phyloP scores from a whole-genome alignment of 1,140 invertebrate species.

The Coptotermes formosanus region DNA sequence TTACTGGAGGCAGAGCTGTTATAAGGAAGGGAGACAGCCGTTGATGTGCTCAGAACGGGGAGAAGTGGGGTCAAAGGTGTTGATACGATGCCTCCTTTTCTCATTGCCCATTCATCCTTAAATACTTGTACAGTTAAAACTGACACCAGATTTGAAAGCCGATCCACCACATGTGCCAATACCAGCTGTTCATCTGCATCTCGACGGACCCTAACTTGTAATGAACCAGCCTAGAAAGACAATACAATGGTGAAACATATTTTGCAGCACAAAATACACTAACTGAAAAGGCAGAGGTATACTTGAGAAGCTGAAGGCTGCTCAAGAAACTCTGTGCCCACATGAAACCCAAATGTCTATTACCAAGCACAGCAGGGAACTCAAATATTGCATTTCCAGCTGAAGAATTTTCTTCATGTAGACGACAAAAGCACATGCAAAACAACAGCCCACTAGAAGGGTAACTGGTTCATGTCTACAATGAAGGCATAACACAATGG shows the following conservation, averaged over 20 bases:
- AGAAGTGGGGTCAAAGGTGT: neutral
- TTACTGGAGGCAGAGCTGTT: neutral
- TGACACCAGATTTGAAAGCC: conserved; percentile 57
- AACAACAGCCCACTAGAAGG: no score
- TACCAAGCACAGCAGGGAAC: no score
- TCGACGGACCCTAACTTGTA: conserved; percentile 61
- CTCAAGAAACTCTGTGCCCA: no score
- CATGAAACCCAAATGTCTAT: no score
- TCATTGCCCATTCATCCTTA: conserved; percentile 52
- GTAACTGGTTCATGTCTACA: no score
- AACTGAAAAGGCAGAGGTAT: no score
- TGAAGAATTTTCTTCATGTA: no score
- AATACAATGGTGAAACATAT: conserved; percentile 27
- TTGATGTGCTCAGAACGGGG: neutral
- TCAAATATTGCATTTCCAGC: no score
- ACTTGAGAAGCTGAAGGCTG: no score
- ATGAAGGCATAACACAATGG: no score
- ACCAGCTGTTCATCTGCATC: conserved; percentile 68
- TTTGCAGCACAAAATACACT: neutral
- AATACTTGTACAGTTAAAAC: conserved; percentile 61
- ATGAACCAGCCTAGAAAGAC: conserved; percentile 55
- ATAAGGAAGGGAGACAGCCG: neutral
- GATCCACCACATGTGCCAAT: conserved; percentile 57
- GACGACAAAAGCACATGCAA: no score
- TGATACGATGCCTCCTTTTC: neutral